Evolutionary conservation across 2,797 vertebrate species (phyloP).

Genomic region (Dromococcyx pavoninus): DNA sequence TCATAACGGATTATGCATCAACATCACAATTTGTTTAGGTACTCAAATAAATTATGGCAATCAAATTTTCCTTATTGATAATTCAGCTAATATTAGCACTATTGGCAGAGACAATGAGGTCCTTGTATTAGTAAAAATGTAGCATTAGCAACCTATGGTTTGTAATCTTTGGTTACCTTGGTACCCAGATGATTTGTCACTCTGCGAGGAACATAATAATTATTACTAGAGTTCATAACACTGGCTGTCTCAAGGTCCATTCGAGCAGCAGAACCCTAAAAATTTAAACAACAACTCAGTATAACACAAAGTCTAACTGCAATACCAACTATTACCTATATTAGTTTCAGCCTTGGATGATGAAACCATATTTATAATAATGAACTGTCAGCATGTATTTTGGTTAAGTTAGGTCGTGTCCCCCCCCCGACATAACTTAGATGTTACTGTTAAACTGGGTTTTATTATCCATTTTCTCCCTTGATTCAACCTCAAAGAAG

Average conservation of each 20-base stretch:
- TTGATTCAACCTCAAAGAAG: background rate
- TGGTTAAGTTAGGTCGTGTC: too few species aligned
- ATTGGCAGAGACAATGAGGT: background rate
- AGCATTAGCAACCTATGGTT: background rate
- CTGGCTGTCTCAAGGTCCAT: constrained; percentile 85
- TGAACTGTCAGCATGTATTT: too few species aligned
- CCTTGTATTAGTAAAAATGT: constrained; percentile 33
- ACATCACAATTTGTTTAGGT: too few species aligned
- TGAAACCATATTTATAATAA: too few species aligned
- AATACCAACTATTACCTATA: background rate
- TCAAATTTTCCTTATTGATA: background rate
- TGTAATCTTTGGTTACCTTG: constrained; percentile 80
- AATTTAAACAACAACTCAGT: background rate
- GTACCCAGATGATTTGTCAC: constrained; percentile 94
- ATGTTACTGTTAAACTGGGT: too few species aligned
- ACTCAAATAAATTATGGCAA: background rate
- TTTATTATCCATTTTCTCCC: too few species aligned
- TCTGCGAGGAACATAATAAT: constrained; percentile 89
- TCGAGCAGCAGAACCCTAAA: constrained; percentile 79
- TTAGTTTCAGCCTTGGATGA: background rate
- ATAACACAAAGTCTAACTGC: background rate
- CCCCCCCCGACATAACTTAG: too few species aligned
- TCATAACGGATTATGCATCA: background rate
- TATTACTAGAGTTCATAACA: constrained; percentile 80
- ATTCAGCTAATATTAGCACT: background rate